Conservation (phyloP, 2,888 invertebrate genomes). For the Sepiola atlantica region DNA sequence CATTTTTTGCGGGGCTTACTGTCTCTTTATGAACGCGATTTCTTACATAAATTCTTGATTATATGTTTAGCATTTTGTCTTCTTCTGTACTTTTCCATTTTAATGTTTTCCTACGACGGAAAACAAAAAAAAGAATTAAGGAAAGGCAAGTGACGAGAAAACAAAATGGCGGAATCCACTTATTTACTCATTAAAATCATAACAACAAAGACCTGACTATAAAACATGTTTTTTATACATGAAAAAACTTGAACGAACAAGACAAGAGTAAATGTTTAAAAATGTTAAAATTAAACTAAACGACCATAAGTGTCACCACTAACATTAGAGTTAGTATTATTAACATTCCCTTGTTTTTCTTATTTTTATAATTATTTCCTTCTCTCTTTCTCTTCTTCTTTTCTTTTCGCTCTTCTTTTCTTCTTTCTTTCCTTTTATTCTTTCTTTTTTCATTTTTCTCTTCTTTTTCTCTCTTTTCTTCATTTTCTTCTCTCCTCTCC, state of each 20-base stretch:
- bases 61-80: neutral
- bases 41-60: conserved; percentile 32
- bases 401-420: neutral
- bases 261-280: conserved; percentile 16
- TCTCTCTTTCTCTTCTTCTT: neutral
- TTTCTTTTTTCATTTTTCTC: neutral
- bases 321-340: neutral
- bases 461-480: neutral
- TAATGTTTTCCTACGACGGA: neutral
- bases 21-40: conserved; percentile 5
- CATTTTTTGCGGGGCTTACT: neutral
- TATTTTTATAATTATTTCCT: neutral
- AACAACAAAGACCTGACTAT: neutral
- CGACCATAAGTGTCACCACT: neutral
- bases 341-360: neutral
- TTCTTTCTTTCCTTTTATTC: neutral
- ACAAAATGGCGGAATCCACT: neutral
- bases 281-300: neutral
- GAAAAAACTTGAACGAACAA: conserved; percentile 2
- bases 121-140: neutral
- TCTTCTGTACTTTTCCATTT: neutral
- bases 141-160: neutral
- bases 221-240: neutral
- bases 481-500: neutral
- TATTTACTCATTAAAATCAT: neutral